Base-by-base conservation (phyloP, 1,140 invertebrate genomes). In the Caerostris darwini region DNA sequence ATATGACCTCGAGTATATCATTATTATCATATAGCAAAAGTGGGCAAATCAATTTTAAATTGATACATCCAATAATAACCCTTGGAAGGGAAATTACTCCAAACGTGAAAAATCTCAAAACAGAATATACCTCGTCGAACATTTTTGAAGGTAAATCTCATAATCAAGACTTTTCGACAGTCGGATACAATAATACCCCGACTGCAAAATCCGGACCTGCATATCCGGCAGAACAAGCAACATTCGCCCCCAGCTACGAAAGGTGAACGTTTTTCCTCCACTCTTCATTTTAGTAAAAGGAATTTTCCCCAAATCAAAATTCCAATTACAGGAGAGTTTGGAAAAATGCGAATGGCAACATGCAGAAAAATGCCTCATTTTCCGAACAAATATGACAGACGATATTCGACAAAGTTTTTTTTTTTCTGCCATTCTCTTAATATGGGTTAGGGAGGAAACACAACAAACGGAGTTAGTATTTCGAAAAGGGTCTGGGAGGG, bases 171-270 rank as follows among this genome's bases (percentile, higher is more conserved):
- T 64, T 59, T 57, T 17, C 50, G 86, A 88, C 86, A 64, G 34
- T 59, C 86, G 86, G 86, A 88, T 88, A 88, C 59, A 88, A 88
- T 88, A 88, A 88, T 19, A 88, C 59, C 10, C 59, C 34, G 58
- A 19, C 86, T 88, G 86, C 12, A 58, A 88, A 64, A 88, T 88
- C 86, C 61, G 86, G 19, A 64, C 19, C 86, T 64, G 86, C 86
- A 88, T 85, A 85, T 85, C 83, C 83, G 57, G 71, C 71, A 77
- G 50, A 10, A 34, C 34, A 34, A 34, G 3, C 19, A 5, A 77
- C 71, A 12, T 8, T 50, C 12, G 71, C 71, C 71, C 53, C 34
- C 34, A 77, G 71, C 71, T 50, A 53, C 5, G 12, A 50, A 5
- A 12, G 19, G 8, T 50, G 71, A n/a, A 7, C 50, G 71, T 14